Evolutionary conservation across 1,140 invertebrate genomes (phyloP), one percentile per base, ranked within the genome.

Genomic region (Tribolium castaneum): DNA sequence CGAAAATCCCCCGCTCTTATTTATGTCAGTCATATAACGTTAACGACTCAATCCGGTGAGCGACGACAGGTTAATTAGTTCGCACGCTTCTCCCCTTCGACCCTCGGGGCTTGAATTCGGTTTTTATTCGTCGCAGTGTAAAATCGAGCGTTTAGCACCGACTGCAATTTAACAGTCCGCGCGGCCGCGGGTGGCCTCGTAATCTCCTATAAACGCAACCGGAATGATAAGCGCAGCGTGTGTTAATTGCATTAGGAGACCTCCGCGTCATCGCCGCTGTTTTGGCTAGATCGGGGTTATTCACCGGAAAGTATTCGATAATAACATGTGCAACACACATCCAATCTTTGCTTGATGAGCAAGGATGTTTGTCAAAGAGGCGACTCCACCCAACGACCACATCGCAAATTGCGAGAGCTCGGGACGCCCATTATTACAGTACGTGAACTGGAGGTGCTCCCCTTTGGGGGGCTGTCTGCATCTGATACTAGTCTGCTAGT

Each of bases 281-380:
- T 45, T 45, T n/a, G 39, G 39, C 39, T 39, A 39, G 34, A 39
- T 39, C 34, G 34, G 62, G 79, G 79, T 80, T 82, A 82, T 75
- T 82, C 80, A 82, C 80, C 78, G 77, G 35, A 74, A 81, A 80
- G 49, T 74, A 77, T 75, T 76, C 77, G 78, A 81, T 81, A 81
- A 82, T 82, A 80, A 80, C 80, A 81, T 75, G 73, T 76, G 79
- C 78, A 81, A 10, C 49, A 19, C 52, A 79, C 78, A 81, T 81
- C 77, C 80, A 81, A 81, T 80, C 80, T 83, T 78, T 78, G 74
- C 75, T 59, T 79, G 80, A 81, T 81, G 81, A 82, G 78, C 77
- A 59, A 75, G 80, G 76, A 81, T 77, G 80, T 81, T 79, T 81
- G 75, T 77, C 80, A 83, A 80, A 80, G 79, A 80, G 77, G 75